Percentiles rank a stretch among this genome's conserved stretches.
Evolutionary conservation across 2,113 vertebrate genomes (phyloP).

Genomic region (Zootoca vivipara): DNA sequence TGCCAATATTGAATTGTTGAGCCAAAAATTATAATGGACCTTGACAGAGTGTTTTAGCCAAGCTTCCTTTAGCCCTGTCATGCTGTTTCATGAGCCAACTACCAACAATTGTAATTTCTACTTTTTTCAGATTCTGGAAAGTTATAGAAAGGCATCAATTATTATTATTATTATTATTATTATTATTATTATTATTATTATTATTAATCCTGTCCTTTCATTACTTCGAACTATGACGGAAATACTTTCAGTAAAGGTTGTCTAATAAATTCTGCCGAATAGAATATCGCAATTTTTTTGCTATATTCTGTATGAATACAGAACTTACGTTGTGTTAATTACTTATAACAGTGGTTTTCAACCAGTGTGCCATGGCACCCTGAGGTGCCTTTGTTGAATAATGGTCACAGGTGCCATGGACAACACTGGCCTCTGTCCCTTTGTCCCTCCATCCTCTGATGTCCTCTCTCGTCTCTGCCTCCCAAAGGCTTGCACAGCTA

Average conservation of each 20-base stretch:
- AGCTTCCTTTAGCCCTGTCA: conserved; percentile 1
- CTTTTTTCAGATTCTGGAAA: neutral
- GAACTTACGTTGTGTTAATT: too few species aligned
- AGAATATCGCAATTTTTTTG: neutral
- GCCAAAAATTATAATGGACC: conserved; percentile 6
- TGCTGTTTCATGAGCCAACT: neutral
- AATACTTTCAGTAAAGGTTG: too few species aligned
- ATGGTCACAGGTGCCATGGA: too few species aligned
- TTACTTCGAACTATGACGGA: neutral
- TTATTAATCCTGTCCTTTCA: neutral
- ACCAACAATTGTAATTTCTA: conserved; percentile 20
- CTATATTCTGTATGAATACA: too few species aligned
- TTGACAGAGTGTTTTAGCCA: conserved; percentile 2
- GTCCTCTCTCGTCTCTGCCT: too few species aligned
- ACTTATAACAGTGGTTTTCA: too few species aligned
- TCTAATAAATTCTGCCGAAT: too few species aligned
- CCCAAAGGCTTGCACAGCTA: too few species aligned
- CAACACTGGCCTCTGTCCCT: too few species aligned
- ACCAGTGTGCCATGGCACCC: too few species aligned
- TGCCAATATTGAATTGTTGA: neutral
- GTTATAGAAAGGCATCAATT: neutral
- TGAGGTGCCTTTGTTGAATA: too few species aligned
- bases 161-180: neutral
- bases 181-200: neutral
- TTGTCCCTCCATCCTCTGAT: too few species aligned